Conservation (phyloP, 2,797 vertebrate species). For the Alectoris magna region DNA sequence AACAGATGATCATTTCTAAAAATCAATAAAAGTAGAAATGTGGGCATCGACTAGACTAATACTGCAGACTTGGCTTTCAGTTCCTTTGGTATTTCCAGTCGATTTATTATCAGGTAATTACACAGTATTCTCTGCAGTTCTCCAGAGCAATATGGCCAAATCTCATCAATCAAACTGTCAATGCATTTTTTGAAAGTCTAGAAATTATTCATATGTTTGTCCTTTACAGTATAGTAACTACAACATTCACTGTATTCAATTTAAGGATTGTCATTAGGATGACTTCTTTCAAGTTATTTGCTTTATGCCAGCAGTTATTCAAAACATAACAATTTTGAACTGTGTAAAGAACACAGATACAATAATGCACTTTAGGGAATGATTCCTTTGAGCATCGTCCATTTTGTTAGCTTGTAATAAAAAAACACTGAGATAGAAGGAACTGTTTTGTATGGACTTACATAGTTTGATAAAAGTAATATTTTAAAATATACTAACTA, state of each 20-base stretch:
- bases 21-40: slow-evolving; percentile 50
- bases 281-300: slow-evolving; percentile 25
- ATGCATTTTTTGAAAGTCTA: slow-evolving; percentile 19
- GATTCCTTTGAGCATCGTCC: neutral
- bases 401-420: slow-evolving; percentile 30
- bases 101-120: slow-evolving; percentile 33
- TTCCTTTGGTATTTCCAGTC: slow-evolving; percentile 23
- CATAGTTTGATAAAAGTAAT: neutral
- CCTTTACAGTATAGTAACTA: neutral
- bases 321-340: neutral
- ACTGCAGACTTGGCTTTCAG: slow-evolving; percentile 10
- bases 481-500: slow-evolving; percentile 18
- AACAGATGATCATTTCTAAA: slow-evolving; percentile 46
- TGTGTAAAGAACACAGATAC: neutral
- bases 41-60: neutral
- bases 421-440: neutral
- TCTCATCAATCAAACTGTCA: slow-evolving; percentile 36
- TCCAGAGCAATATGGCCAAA: neutral
- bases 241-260: neutral
- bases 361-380: neutral
- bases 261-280: neutral
- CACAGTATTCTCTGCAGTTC: neutral
- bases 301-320: slow-evolving; percentile 17
- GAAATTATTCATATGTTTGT: neutral
- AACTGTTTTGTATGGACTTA: neutral